A percentile compares a stretch with the other conserved stretches of the same genome.
phyloP scores from a whole-genome alignment of 2,113 vertebrate genomes.

The Trogon melanurus region DNA sequence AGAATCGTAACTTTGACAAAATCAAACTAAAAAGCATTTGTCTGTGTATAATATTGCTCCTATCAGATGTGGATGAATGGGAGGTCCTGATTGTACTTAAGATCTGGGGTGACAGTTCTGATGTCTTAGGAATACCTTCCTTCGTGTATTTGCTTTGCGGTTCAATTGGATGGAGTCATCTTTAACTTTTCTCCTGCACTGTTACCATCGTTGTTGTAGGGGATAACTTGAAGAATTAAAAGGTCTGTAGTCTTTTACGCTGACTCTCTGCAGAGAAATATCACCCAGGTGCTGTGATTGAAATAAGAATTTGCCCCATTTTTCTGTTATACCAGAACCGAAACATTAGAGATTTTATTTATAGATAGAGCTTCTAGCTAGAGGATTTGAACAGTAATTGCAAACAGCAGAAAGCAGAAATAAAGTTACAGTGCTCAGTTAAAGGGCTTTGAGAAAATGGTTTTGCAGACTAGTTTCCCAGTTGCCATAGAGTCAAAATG shows the following conservation, averaged over 20 bases:
- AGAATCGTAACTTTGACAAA: conserved; percentile 19
- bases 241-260: background rate
- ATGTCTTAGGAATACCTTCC: background rate
- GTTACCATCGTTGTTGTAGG: background rate
- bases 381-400: background rate
- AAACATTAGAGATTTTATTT: background rate
- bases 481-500: background rate
- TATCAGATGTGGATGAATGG: background rate
- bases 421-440: background rate
- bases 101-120: background rate
- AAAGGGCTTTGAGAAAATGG: background rate
- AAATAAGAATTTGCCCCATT: background rate
- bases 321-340: background rate
- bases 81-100: background rate
- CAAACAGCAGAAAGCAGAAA: background rate
- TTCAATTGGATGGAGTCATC: background rate
- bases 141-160: conserved; percentile 27
- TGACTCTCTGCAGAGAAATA: background rate
- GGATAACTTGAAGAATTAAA: conserved; percentile 10
- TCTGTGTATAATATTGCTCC: background rate
- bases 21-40: background rate
- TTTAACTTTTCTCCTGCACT: background rate
- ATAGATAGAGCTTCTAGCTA: background rate
- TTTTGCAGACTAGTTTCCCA: background rate
- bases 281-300: background rate